phyloP scores from a whole-genome alignment of 1,140 invertebrate genomes.

The Bombus cullumanus region DNA sequence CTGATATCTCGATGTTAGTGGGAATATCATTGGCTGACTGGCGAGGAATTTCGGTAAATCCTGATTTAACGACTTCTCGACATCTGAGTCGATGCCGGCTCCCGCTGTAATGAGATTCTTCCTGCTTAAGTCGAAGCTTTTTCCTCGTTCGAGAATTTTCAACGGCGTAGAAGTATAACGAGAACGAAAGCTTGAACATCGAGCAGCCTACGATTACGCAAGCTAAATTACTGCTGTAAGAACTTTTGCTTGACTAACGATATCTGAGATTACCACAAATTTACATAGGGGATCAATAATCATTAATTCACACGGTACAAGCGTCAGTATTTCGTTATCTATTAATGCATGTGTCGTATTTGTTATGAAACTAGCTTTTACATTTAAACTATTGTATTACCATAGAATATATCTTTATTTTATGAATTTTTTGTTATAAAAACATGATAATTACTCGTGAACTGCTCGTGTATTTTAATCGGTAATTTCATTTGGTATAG shows the following conservation, averaged over 20 bases:
- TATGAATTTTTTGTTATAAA: not conserved
- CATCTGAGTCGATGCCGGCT: conserved; percentile 51
- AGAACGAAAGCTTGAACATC: not conserved
- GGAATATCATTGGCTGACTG: not conserved
- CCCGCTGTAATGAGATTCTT: conserved; percentile 61
- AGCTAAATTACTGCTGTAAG: not conserved
- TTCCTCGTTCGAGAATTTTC: conserved; percentile 43
- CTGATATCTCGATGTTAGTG: not conserved
- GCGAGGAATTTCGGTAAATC: not conserved
- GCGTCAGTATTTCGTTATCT: conserved; percentile 36
- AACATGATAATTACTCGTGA: not conserved
- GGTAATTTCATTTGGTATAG: not conserved
- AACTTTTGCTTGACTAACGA: conserved; percentile 14
- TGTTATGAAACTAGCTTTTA: not conserved
- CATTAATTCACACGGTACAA: conserved; percentile 30
- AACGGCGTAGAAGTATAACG: not conserved
- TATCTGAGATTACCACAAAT: conserved; percentile 42
- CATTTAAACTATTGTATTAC: not conserved
- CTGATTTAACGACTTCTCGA: not conserved
- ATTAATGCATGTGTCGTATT: conserved; percentile 24
- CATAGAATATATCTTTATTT: not conserved
- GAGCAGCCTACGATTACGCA: not conserved
- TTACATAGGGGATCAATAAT: conserved; percentile 46
- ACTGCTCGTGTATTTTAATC: not conserved
- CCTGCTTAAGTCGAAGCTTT: conserved; percentile 49